phyloP scores from a whole-genome alignment of 53 echinoderm and acorn worm genomes.

The Holothuria leucospilota region DNA sequence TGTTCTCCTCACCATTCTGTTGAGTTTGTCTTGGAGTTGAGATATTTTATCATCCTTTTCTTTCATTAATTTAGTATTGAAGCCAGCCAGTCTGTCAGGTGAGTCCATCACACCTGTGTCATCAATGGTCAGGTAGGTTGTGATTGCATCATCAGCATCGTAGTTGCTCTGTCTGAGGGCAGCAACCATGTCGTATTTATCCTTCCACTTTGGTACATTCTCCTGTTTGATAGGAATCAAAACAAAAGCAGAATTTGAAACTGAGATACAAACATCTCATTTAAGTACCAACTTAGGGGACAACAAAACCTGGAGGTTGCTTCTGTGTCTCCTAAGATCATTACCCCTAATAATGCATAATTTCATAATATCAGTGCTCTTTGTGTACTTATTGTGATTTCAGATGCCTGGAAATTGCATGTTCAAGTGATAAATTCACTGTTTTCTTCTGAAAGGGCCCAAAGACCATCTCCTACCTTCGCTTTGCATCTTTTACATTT shows the following conservation, averaged over 20 bases:
- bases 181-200: conserved; percentile 90
- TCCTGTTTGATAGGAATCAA: conserved; percentile 53
- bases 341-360: too few relatives aligned
- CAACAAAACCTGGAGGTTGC: not conserved
- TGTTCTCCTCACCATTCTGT: conserved; percentile 70
- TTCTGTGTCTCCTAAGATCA: too few relatives aligned
- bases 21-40: conserved; percentile 73
- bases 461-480: too few relatives aligned
- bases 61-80: conserved; percentile 79
- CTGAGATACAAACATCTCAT: not conserved
- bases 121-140: conserved; percentile 84
- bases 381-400: too few relatives aligned
- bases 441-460: too few relatives aligned
- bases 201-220: conserved; percentile 81
- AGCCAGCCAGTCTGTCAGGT: conserved; percentile 77
- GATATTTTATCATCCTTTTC: conserved; percentile 90
- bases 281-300: not conserved
- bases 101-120: conserved; percentile 90
- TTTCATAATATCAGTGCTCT: too few relatives aligned
- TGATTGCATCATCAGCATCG: conserved; percentile 80
- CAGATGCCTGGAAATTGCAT: too few relatives aligned
- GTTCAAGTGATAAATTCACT: too few relatives aligned
- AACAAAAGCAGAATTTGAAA: not conserved
- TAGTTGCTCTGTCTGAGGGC: conserved; percentile 93
- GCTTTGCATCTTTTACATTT: too few relatives aligned